Conservation (phyloP, 2,797 vertebrate genomes). For the Decapterus maruadsi region DNA sequence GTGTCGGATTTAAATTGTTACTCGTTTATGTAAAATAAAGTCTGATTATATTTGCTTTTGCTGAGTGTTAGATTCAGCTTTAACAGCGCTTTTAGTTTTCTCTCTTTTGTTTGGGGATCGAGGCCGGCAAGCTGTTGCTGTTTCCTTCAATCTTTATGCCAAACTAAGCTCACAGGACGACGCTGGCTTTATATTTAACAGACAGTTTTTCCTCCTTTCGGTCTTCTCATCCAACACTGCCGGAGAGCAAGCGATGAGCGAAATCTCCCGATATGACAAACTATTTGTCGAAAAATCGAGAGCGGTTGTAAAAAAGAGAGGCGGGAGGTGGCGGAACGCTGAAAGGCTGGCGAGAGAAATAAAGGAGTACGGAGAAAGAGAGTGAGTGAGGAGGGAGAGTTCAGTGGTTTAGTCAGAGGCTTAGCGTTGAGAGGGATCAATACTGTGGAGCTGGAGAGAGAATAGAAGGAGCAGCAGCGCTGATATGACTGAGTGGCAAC, state of each 20-base stretch:
- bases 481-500: constrained; percentile 54
- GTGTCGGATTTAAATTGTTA: background rate
- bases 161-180: background rate
- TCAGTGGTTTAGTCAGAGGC: constrained; percentile 45
- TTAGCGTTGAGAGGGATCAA: constrained; percentile 55
- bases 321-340: background rate
- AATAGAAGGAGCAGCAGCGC: constrained; percentile 28
- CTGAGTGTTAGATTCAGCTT: background rate
- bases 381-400: constrained; percentile 22
- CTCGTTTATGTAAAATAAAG: too few species aligned
- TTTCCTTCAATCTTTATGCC: background rate
- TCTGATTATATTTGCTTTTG: background rate
- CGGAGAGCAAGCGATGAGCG: background rate
- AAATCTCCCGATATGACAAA: background rate
- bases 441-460: constrained; percentile 38
- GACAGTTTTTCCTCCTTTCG: background rate
- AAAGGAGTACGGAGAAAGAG: background rate
- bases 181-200: background rate
- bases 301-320: constrained; percentile 2
- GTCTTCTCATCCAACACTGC: background rate
- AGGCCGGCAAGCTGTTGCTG: background rate
- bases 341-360: constrained; percentile 1
- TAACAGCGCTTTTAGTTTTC: too few species aligned
- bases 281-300: background rate
- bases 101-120: background rate